Evolutionary conservation across 2,888 invertebrate genomes (phyloP).

Genomic region (Latrodectus elegans): DNA sequence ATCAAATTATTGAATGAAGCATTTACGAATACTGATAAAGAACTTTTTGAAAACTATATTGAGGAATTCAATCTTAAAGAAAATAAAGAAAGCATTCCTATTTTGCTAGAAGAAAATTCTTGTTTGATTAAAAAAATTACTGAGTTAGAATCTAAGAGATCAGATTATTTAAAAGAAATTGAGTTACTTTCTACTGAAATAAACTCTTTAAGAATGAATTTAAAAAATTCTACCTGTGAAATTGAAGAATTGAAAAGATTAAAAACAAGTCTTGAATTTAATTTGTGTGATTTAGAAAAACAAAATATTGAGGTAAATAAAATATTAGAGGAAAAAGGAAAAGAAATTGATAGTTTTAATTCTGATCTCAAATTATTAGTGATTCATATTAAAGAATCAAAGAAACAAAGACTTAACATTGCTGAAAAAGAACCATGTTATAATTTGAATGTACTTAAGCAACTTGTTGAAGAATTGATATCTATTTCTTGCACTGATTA

Average conservation of each 20-base stretch:
- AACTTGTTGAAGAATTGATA: constrained; percentile 35
- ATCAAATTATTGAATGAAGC: neutral
- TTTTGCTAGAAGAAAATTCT: constrained; percentile 15
- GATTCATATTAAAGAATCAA: constrained; percentile 31
- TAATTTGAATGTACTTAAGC: constrained; percentile 33
- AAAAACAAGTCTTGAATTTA: constrained; percentile 4
- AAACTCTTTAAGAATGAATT: too few relatives aligned
- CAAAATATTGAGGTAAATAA: constrained; percentile 41
- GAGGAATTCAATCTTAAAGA: neutral
- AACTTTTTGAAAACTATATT: neutral
- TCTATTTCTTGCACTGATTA: neutral
- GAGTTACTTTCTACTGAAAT: too few relatives aligned
- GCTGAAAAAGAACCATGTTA: constrained; percentile 35
- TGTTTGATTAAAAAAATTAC: constrained; percentile 21
- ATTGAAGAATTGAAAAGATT: constrained; percentile 9
- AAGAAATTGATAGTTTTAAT: constrained; percentile 43
- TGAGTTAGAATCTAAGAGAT: constrained; percentile 9
- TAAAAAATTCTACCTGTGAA: neutral
- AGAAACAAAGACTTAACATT: constrained; percentile 23
- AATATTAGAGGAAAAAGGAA: constrained; percentile 20
- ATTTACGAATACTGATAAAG: constrained; percentile 12
- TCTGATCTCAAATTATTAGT: constrained; percentile 41
- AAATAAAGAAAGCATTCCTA: neutral
- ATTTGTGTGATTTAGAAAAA: constrained; percentile 15
- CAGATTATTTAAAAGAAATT: constrained; percentile 7